Evolutionary conservation across 2,888 invertebrate species (phyloP), one percentile per base, ranked within the genome.

Genomic region (Diarsia brunnea): DNA sequence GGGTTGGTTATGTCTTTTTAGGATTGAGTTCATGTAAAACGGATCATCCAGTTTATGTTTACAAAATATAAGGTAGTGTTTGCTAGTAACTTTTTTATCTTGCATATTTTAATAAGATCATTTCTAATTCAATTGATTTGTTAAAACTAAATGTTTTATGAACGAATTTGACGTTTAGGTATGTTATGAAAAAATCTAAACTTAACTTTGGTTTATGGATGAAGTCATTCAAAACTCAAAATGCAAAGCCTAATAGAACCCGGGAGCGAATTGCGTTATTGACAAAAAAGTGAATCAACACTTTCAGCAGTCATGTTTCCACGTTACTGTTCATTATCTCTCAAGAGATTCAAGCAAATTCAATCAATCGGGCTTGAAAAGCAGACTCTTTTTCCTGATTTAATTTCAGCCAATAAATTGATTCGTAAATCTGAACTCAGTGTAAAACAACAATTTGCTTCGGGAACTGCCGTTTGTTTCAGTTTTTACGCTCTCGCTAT

Each of bases 401-500:
- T 64, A n/a, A 72, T 76, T 85, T 75, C 63, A 67, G 55, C 51
- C 43, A 12, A 58, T 73, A 84, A 75, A 81, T 69, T 77, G 72
- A 66, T 81, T 84, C 63, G 67, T 73, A 68, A 87, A 84, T 87
- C 73, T 74, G 58, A 72, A 78, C 79, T 82, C 69, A 76, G 66
- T 47, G 53, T 70, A 75, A 78, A 86, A 80, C 67, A 82, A 82
- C 79, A 79, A 66, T 87, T 81, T 77, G 69, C 68, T 79, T 77
- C 47, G 55, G 49, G 21, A 71, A 78, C 73, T 81, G 66, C 49
- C 43, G 67, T 81, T 83, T 77, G 73, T 79, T 87, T 82, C 73
- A 75, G 73, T 83, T 87, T 81, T 88, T 86, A 81, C 72, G 75
- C 60, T 63, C 58, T 66, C 55, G 68, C 75, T 84, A 82, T 87